phyloP scores from a whole-genome alignment of 2,888 invertebrate species.

The Drosophila borborema region DNA sequence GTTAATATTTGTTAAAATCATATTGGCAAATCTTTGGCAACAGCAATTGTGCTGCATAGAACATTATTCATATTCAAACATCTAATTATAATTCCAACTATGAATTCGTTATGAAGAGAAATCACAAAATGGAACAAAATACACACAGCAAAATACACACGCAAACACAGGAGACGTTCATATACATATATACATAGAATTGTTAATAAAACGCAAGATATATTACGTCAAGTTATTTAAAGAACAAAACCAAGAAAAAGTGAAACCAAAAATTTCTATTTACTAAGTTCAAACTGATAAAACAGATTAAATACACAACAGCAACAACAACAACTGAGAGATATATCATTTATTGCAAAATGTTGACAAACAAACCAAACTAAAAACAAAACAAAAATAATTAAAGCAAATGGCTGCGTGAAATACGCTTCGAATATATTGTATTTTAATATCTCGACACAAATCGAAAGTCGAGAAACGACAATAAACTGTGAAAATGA shows the following conservation, averaged over 20 bases:
- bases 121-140: slow-evolving; percentile 37
- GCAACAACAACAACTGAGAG: slow-evolving; percentile 45
- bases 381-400: slow-evolving; percentile 1
- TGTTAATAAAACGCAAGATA: slow-evolving; percentile 66
- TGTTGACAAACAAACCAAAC: slow-evolving; percentile 50
- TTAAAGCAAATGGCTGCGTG: slow-evolving; percentile 58
- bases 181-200: slow-evolving; percentile 45
- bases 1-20: no score
- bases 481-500: slow-evolving; percentile 86
- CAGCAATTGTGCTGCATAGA: slow-evolving; percentile 46
- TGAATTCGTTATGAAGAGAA: slow-evolving; percentile 50
- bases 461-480: slow-evolving; percentile 85
- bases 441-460: slow-evolving; percentile 85
- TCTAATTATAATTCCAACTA: slow-evolving; percentile 47
- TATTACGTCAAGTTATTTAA: slow-evolving; percentile 72
- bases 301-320: slow-evolving; percentile 58
- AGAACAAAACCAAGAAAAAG: slow-evolving; percentile 36
- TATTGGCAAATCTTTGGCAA: slow-evolving; percentile 12
- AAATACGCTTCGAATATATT: slow-evolving; percentile 73
- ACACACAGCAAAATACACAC: slow-evolving; percentile 25
- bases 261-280: slow-evolving; percentile 52
- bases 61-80: slow-evolving; percentile 39
- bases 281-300: slow-evolving; percentile 70
- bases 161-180: slow-evolving; percentile 10
- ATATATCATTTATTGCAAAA: slow-evolving; percentile 74